Evolutionary conservation across 53 echinoderm and acorn worm genomes (phyloP).

Genomic region (Mesocentrotus franciscanus): DNA sequence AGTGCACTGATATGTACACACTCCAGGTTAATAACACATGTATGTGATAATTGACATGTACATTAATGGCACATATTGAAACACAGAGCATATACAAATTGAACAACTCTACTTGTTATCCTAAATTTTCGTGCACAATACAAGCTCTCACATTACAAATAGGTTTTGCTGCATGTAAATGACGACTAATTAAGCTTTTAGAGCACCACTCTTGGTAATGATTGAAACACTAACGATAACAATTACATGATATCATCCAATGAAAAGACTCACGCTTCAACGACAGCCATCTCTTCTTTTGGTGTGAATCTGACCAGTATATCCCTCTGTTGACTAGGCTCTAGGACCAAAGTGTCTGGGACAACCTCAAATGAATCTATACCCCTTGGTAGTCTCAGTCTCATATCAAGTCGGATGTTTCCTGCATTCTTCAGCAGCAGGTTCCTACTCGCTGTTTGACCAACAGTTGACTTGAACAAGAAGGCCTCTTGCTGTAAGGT

Average conservation of each 20-base stretch:
- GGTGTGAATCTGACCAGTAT: conserved; percentile 83
- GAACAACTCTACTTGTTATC: background rate
- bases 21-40: background rate
- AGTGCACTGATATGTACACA: background rate
- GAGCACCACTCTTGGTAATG: background rate
- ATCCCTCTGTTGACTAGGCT: conserved; percentile 81
- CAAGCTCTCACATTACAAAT: background rate
- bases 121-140: background rate
- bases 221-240: background rate
- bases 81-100: background rate
- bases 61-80: background rate
- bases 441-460: conserved; percentile 65
- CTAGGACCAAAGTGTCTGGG: conserved; percentile 75
- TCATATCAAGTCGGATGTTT: conserved; percentile 77
- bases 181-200: background rate
- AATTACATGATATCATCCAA: too few species aligned
- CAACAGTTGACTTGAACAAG: conserved; percentile 68
- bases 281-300: conserved; percentile 73
- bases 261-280: conserved; percentile 76
- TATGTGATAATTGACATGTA: background rate
- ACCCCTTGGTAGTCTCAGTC: conserved; percentile 73
- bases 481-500: conserved; percentile 55
- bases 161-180: background rate
- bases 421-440: conserved; percentile 91
- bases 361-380: conserved; percentile 76